phyloP scores from a whole-genome alignment of 2,797 vertebrate species.

The Melanogrammus aeglefinus region DNA sequence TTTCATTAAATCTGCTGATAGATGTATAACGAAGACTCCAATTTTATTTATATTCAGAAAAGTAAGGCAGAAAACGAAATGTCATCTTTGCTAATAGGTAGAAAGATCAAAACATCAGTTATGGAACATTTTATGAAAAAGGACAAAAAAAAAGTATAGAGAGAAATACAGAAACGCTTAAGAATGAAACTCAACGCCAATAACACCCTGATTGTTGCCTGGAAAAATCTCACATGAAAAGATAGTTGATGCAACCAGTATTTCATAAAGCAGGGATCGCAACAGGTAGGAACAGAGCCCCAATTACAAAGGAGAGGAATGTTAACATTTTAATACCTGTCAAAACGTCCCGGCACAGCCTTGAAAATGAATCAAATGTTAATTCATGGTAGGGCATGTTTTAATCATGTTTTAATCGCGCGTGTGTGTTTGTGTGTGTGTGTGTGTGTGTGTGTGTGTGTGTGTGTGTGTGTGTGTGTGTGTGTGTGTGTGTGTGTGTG shows the following conservation, averaged over 20 bases:
- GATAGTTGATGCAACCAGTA: constrained; percentile 5
- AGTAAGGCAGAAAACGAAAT: not conserved
- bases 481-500: not conserved
- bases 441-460: constrained; percentile 43
- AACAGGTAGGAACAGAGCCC: constrained; percentile 60
- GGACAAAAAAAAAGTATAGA: not conserved
- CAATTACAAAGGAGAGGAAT: constrained; percentile 30
- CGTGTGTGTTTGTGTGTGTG: constrained; percentile 14
- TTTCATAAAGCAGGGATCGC: constrained; percentile 26
- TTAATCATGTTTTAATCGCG: not conserved
- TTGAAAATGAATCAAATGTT: constrained; percentile 18
- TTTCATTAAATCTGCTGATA: not conserved
- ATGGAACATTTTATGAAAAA: not conserved
- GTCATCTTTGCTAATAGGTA: not conserved
- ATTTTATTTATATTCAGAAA: not conserved
- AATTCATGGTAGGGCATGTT: constrained; percentile 10
- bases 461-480: constrained; percentile 26
- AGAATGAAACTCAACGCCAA: not conserved
- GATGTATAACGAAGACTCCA: not conserved
- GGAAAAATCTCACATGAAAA: not conserved
- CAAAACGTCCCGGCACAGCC: constrained; percentile 22
- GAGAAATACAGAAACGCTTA: not conserved
- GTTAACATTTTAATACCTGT: constrained; percentile 19
- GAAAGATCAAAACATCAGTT: not conserved
- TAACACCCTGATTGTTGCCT: not conserved